Evolutionary conservation across 1,140 invertebrate species (phyloP), one percentile per base, ranked within the genome.

Genomic region (Pseudoatta argentina): DNA sequence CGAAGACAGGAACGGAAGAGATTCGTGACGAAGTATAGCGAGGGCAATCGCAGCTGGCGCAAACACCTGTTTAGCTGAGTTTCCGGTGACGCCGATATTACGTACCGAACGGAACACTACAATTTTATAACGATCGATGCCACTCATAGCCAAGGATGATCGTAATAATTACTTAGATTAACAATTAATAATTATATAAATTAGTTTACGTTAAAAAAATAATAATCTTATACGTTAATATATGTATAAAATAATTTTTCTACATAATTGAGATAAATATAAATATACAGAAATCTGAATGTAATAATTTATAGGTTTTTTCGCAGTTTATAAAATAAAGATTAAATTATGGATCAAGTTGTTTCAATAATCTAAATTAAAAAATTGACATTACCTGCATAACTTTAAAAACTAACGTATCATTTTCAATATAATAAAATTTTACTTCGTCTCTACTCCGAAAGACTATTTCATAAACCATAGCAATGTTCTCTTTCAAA

Each of bases 31-130:
- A 85, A 39, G 30, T 64, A 57, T 7, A 14, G 82, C 27, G 55
- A 76, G 67, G 67, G 76, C 81, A 79, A 75, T 76, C 81, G 88
- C 88, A 87, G 59, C 82, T 88, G 81, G 59, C 69, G 79, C 64
- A 27, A 88, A 89, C 90, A 91, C 87, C 89, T 91, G 90, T 91
- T 91, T 89, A 87, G 78, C 48, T 72, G 63, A 73, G 63, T 87
- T 90, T 90, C 89, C 89, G 89, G 88, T 72, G 57, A 76, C 30
- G 77, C 53, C 34, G 24, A 51, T 39, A 18, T 73, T 53, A 72
- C 27, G 72, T 61, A 44, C 21, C 55, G 21, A 82, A 71, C 16
- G 34, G 59, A n/a, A 14, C 39, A 8, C 44, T 83, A 51, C 16
- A 71, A 83, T 63, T 81, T 81, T 69, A 63, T 79, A 67, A 78